Percentiles rank a stretch among this genome's conserved stretches.
Conservation (phyloP, 2,797 vertebrate genomes). For the Microctenopoma steveboyesi region DNA sequence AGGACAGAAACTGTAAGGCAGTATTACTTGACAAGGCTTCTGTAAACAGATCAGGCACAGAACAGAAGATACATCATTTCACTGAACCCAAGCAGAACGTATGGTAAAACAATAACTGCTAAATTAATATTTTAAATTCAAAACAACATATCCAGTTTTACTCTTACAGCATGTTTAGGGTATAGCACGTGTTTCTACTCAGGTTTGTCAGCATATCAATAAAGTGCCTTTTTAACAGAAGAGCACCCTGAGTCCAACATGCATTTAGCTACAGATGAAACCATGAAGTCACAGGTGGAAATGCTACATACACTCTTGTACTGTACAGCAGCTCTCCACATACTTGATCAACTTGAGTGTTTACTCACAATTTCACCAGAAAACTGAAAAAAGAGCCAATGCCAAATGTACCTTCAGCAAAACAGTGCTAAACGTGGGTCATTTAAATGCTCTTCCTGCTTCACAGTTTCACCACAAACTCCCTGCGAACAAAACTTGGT, state of each 20-base stretch:
- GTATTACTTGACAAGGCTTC: conserved; percentile 30
- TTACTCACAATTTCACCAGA: conserved; percentile 3
- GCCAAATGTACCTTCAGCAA: not conserved
- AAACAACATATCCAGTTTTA: not conserved
- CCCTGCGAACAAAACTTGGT: conserved; percentile 36
- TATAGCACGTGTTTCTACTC: conserved; percentile 32
- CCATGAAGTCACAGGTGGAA: conserved; percentile 15
- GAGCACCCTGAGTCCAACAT: conserved; percentile 45
- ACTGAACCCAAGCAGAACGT: conserved; percentile 13
- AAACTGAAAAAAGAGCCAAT: not conserved
- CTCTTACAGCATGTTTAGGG: not conserved
- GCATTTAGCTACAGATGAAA: conserved; percentile 10
- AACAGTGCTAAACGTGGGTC: no score
- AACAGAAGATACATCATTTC: conserved; percentile 3
- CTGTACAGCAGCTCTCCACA: conserved; percentile 29
- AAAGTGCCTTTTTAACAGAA: conserved; percentile 60
- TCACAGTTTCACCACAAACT: conserved; percentile 42
- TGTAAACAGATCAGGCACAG: conserved; percentile 43
- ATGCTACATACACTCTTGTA: conserved; percentile 24
- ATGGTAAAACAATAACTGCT: not conserved
- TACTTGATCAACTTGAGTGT: conserved; percentile 27
- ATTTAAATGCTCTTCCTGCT: not conserved
- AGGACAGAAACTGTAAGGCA: conserved; percentile 64
- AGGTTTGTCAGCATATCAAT: conserved; percentile 34
- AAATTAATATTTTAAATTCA: conserved; percentile 7